Conservation (phyloP, 2,888 invertebrate genomes). For the Augiades crinisus region DNA sequence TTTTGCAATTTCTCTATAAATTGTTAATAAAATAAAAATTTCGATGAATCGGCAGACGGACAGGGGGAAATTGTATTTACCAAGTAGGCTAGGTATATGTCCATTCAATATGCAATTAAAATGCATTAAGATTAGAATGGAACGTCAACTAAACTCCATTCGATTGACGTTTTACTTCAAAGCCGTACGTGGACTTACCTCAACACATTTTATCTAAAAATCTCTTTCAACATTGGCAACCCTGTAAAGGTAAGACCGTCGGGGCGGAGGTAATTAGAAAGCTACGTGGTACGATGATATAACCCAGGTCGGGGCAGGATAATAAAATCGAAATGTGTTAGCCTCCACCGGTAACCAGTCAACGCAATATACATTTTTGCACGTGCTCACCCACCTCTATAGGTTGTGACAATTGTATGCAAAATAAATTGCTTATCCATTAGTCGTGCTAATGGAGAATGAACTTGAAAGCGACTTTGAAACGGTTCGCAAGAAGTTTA, state of each 20-base stretch:
- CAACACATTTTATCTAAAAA: no score
- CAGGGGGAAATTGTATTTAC: no score
- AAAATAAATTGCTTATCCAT: constrained; percentile 50
- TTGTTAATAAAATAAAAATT: no score
- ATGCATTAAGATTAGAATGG: no score
- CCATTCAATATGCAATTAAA: no score
- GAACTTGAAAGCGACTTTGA: neutral
- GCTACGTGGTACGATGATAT: constrained; percentile 12
- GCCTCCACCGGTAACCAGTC: constrained; percentile 28
- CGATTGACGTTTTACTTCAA: no score
- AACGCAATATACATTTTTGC: constrained; percentile 55
- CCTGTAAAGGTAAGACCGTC: neutral
- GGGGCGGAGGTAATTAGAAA: constrained; percentile 12
- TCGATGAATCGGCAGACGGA: no score
- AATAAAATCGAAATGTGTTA: constrained; percentile 34
- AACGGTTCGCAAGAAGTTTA: neutral
- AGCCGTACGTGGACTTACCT: no score
- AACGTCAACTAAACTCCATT: no score
- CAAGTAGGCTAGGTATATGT: no score
- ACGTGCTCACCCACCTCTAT: constrained; percentile 49
- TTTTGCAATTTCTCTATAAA: no score
- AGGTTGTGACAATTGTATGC: constrained; percentile 60
- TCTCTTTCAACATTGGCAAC: neutral
- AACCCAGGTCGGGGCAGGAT: constrained; percentile 32
- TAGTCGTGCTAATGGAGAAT: constrained; percentile 1